Percentiles rank a stretch among this genome's conserved stretches.
Evolutionary conservation across 2,888 invertebrate genomes (phyloP).

Genomic region (Lithophane semibrunnea): DNA sequence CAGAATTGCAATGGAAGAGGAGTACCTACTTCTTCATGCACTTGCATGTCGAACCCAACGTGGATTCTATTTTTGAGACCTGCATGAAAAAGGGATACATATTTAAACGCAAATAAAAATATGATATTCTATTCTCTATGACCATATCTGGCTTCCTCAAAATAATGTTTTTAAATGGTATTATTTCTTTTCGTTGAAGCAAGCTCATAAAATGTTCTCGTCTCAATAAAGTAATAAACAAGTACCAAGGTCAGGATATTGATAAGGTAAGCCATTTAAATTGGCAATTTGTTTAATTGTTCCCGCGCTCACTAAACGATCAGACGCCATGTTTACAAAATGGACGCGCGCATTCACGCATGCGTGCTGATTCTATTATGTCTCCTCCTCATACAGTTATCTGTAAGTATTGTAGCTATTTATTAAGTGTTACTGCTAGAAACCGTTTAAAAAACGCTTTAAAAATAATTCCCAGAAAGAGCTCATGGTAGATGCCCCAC

Average conservation of each 20-base stretch:
- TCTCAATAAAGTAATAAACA: conserved; percentile 18
- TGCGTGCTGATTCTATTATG: conserved; percentile 82
- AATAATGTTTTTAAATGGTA: not conserved
- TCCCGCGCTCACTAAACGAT: conserved; percentile 58
- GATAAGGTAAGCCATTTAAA: conserved; percentile 63
- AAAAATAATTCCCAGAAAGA: not conserved
- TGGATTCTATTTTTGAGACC: too few species aligned
- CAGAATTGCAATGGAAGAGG: not conserved
- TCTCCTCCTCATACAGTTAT: conserved; percentile 77
- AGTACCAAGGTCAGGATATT: conserved; percentile 47
- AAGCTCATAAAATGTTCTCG: conserved; percentile 14
- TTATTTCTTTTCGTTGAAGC: not conserved
- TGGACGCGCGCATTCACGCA: conserved; percentile 82
- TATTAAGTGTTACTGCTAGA: not conserved
- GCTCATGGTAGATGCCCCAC: not conserved
- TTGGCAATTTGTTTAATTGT: conserved; percentile 77
- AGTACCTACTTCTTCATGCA: not conserved
- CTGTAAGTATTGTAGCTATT: conserved; percentile 75
- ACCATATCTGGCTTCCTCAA: not conserved
- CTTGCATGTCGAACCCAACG: not conserved
- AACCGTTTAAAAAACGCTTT: not conserved
- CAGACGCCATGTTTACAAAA: conserved; percentile 84
- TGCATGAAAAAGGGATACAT: not conserved
- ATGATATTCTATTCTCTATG: not conserved
- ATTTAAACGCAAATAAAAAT: not conserved